These are phyloP conservation scores for Caenorhabditis auriculariae DNA, from an alignment of 2,888 invertebrate genomes.

Conservation along the genomic window DNA sequence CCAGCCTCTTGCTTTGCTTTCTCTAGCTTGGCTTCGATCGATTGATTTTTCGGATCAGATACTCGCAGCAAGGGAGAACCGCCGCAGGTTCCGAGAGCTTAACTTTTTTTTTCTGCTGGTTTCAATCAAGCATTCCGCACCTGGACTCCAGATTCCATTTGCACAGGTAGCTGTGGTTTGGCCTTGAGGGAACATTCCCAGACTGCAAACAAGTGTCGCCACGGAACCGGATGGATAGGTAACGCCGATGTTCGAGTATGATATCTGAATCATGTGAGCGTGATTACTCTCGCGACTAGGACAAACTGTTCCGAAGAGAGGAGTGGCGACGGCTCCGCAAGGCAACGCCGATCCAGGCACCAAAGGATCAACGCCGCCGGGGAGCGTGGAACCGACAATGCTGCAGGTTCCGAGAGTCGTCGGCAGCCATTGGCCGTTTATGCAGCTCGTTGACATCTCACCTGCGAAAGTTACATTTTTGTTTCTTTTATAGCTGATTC, in stretches of 20 bases:
- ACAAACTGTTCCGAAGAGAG: constrained; percentile 15
- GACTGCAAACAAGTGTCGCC: constrained; percentile 42
- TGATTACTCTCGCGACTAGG: too few relatives aligned
- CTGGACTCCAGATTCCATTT: constrained; percentile 43
- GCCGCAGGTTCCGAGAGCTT: too few relatives aligned
- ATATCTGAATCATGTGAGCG: too few relatives aligned
- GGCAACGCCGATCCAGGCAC: constrained; percentile 8
- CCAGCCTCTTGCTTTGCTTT: too few relatives aligned
- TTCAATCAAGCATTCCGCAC: too few relatives aligned
- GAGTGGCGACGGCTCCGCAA: constrained; percentile 12
- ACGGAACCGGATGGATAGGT: constrained; percentile 37
- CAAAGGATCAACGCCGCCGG: background rate
- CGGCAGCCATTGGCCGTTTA: constrained; percentile 27
- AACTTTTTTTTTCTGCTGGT: too few relatives aligned
- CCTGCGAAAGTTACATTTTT: constrained; percentile 9
- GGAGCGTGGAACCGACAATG: background rate
- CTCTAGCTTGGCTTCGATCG: too few relatives aligned
- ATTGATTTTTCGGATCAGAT: too few relatives aligned
- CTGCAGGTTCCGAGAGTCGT: constrained; percentile 27
- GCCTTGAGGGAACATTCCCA: constrained; percentile 36
- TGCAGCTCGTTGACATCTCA: constrained; percentile 14
- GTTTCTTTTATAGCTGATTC: background rate
- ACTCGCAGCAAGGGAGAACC: too few relatives aligned
- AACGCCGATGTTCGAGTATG: constrained; percentile 15
- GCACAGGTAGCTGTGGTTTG: constrained; percentile 27